Conservation (phyloP, 2,888 invertebrate species). For the Eristalinus sepulchralis region DNA sequence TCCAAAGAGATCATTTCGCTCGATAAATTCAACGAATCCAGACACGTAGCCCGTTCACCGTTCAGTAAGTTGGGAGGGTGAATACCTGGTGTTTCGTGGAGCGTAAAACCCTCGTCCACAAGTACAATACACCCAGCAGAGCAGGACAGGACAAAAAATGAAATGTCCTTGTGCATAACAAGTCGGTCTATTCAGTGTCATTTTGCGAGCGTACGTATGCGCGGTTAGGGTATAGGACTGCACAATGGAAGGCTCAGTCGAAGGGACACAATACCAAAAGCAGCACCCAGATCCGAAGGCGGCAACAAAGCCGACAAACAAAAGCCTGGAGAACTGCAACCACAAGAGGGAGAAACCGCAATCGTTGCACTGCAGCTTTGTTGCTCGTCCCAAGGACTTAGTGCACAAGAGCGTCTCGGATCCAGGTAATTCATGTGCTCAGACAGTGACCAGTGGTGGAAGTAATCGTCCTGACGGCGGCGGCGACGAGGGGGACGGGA, state of each 20-base stretch:
- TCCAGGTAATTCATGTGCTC: constrained; percentile 80
- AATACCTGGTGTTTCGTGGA: constrained; percentile 1
- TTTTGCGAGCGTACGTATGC: constrained; percentile 21
- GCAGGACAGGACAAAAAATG: constrained; percentile 19
- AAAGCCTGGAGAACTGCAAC: constrained; percentile 33
- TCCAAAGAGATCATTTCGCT: constrained; percentile 10
- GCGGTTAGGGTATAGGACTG: constrained; percentile 22
- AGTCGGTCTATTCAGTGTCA: constrained; percentile 23
- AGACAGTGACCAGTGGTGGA: constrained; percentile 12
- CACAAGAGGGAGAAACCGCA: constrained; percentile 76
- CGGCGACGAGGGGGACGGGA: constrained; percentile 7
- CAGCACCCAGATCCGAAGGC: constrained; percentile 3
- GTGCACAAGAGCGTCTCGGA: constrained; percentile 87
- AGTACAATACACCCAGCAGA: not conserved
- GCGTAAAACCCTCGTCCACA: not conserved
- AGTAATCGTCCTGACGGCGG: constrained; percentile 31
- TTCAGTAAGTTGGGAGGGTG: constrained; percentile 7
- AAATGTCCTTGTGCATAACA: constrained; percentile 32
- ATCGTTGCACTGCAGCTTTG: constrained; percentile 72
- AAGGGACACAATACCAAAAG: constrained; percentile 70
- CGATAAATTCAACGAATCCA: constrained; percentile 29
- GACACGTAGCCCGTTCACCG: not conserved
- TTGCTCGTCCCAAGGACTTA: constrained; percentile 83
- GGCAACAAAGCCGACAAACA: constrained; percentile 70
- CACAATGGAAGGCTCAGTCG: constrained; percentile 77